phyloP scores from a whole-genome alignment of 2,888 invertebrate species.

The Dryomyza anilis region DNA sequence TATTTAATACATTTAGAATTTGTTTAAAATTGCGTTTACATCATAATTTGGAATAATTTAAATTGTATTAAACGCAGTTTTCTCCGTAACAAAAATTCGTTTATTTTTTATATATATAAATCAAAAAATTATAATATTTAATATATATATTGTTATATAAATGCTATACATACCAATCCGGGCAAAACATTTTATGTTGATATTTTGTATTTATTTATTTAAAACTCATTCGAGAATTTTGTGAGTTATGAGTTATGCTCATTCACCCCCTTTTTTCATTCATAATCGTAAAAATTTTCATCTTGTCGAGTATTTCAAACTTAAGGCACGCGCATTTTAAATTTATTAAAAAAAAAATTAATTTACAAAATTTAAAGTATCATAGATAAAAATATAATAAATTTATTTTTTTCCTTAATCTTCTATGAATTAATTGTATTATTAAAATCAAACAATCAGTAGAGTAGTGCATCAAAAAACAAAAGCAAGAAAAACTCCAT shows the following conservation, averaged over 20 bases:
- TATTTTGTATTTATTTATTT: slow-evolving; percentile 13
- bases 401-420: too few species aligned
- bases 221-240: background rate
- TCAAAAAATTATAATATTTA: slow-evolving; percentile 16
- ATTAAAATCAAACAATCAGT: too few species aligned
- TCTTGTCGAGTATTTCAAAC: too few species aligned
- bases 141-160: slow-evolving; percentile 20
- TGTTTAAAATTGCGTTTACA: slow-evolving; percentile 19
- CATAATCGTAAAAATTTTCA: too few species aligned
- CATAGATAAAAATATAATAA: too few species aligned
- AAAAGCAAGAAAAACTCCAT: too few species aligned
- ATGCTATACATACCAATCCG: slow-evolving; percentile 51
- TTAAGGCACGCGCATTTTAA: too few species aligned
- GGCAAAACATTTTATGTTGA: slow-evolving; percentile 33
- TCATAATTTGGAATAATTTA: background rate
- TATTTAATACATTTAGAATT: background rate
- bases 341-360: too few species aligned
- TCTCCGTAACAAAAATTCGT: background rate
- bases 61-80: slow-evolving; percentile 14
- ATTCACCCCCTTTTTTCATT: too few species aligned
- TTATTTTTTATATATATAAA: slow-evolving; percentile 13
- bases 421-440: too few species aligned
- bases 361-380: too few species aligned
- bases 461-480: too few species aligned
- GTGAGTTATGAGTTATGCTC: background rate